These are phyloP conservation scores for Spilosoma lubricipeda DNA, from an alignment of 2,888 invertebrate genomes.

Conservation along the genomic window DNA sequence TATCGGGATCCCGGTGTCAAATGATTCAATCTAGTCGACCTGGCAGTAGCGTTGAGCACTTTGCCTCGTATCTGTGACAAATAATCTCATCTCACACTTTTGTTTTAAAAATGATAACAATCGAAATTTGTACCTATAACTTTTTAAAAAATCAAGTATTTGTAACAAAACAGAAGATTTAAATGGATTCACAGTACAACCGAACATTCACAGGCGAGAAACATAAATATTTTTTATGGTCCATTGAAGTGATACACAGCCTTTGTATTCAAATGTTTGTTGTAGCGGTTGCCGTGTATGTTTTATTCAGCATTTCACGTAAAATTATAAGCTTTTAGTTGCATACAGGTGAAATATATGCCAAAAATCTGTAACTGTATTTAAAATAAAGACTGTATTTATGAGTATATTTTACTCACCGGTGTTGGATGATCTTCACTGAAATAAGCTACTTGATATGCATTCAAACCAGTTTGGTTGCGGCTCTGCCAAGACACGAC, in stretches of 20 bases:
- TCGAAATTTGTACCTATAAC: conserved; percentile 41
- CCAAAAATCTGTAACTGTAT: conserved; percentile 22
- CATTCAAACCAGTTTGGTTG: conserved; percentile 93
- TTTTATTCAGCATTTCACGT: conserved; percentile 66
- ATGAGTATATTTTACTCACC: conserved; percentile 73
- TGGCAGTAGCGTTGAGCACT: conserved; percentile 90
- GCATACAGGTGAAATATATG: conserved; percentile 52
- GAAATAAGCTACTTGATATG: conserved; percentile 94
- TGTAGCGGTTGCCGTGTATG: conserved; percentile 74
- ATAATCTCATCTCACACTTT: background rate
- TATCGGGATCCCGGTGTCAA: conserved; percentile 93
- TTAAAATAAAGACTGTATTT: conserved; percentile 1
- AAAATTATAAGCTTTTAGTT: conserved; percentile 64
- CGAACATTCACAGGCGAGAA: conserved; percentile 77
- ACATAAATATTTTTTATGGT: conserved; percentile 86
- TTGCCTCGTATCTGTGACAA: conserved; percentile 90
- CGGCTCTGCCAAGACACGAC: conserved; percentile 96
- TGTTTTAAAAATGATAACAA: conserved; percentile 26
- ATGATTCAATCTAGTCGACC: conserved; percentile 91
- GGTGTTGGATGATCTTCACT: conserved; percentile 83
- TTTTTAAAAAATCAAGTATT: conserved; percentile 58
- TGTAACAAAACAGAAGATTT: conserved; percentile 73
- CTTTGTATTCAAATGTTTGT: conserved; percentile 84
- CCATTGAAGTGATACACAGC: conserved; percentile 85
- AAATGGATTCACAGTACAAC: conserved; percentile 76